Conservation (phyloP, 2,113 vertebrate species). For the Ciconia stormi region DNA sequence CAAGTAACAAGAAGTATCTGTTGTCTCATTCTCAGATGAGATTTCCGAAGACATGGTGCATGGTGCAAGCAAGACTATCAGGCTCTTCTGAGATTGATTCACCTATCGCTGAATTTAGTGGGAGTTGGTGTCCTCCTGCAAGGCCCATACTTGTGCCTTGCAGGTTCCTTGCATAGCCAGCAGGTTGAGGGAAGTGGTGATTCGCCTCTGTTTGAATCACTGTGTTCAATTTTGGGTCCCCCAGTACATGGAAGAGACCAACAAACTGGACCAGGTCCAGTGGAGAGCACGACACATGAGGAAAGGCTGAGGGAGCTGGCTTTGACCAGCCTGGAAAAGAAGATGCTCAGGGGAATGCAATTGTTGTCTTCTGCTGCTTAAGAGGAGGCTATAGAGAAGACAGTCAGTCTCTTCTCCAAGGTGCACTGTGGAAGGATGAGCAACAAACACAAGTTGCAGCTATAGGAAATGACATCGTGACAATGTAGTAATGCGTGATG, state of each 20-base stretch:
- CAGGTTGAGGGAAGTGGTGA: neutral
- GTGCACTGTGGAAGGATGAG: neutral
- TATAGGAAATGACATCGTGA: neutral
- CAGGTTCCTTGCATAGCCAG: neutral
- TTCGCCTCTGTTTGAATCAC: neutral
- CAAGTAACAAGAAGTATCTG: neutral
- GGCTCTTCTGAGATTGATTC: neutral
- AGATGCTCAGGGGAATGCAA: neutral
- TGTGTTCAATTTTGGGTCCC: neutral
- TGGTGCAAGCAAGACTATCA: neutral
- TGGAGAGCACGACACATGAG: neutral
- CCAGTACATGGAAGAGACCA: neutral
- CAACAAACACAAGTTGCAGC: neutral
- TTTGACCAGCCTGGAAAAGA: neutral
- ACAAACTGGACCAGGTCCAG: neutral
- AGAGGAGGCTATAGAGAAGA: neutral
- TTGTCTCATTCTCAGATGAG: neutral
- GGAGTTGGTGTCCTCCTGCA: neutral
- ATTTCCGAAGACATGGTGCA: neutral
- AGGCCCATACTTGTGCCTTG: neutral
- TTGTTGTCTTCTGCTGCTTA: neutral
- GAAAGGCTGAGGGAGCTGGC: neutral
- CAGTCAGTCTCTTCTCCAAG: neutral
- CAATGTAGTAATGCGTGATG: neutral
- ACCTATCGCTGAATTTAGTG: neutral